phyloP scores from a whole-genome alignment of 2,888 invertebrate genomes.

The Rosalia funebris region DNA sequence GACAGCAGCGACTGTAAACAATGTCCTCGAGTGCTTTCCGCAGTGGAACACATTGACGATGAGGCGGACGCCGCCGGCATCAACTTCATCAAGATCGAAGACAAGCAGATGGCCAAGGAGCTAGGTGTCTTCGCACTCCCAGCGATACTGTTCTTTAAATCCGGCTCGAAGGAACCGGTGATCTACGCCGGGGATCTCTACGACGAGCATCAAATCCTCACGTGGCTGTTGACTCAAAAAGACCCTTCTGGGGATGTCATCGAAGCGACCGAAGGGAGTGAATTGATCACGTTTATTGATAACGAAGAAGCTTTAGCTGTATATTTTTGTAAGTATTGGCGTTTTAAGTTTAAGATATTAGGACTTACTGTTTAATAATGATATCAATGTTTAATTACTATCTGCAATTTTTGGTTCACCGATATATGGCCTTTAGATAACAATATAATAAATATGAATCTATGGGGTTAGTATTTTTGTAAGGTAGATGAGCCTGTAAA shows the following conservation, averaged over 20 bases:
- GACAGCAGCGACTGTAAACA: constrained; percentile 96
- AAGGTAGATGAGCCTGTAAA: too few species aligned
- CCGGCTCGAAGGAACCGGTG: constrained; percentile 87
- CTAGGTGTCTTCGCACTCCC: constrained; percentile 91
- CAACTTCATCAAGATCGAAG: constrained; percentile 92
- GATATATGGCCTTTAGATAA: background rate
- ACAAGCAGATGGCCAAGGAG: constrained; percentile 86
- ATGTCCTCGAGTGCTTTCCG: constrained; percentile 85
- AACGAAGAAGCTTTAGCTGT: constrained; percentile 86
- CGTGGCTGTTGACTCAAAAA: constrained; percentile 90
- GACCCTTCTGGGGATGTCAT: constrained; percentile 92
- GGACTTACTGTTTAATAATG: background rate
- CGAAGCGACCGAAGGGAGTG: constrained; percentile 86
- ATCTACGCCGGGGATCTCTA: constrained; percentile 91
- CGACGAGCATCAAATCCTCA: constrained; percentile 87
- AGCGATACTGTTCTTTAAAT: constrained; percentile 89
- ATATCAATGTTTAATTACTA: background rate
- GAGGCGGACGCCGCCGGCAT: constrained; percentile 91
- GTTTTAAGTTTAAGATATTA: too few species aligned
- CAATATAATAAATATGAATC: too few species aligned
- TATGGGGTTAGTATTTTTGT: too few species aligned
- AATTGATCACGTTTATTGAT: constrained; percentile 78
- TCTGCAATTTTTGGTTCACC: background rate
- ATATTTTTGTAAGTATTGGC: constrained; percentile 85
- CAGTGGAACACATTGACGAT: constrained; percentile 93